Conservation (phyloP, 2,113 vertebrate genomes). For the Poecilia latipinna region DNA sequence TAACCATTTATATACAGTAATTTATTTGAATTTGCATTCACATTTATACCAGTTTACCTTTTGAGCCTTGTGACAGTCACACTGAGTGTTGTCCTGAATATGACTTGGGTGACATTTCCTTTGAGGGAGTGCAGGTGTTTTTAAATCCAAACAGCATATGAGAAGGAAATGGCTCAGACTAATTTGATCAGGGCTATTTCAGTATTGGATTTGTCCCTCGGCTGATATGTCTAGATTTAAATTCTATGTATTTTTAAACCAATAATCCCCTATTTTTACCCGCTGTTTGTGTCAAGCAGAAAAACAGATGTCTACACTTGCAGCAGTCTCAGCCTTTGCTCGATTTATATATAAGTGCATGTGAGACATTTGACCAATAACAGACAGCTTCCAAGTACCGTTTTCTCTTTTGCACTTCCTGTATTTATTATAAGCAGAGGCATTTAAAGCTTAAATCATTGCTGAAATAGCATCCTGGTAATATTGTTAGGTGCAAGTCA, state of each 20-base stretch:
- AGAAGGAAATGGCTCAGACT: slow-evolving; percentile 53
- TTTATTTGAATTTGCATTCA: not conserved
- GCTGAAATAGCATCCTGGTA: slow-evolving; percentile 67
- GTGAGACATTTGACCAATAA: slow-evolving; percentile 48
- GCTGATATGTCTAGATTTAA: slow-evolving; percentile 48
- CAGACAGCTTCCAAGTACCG: slow-evolving; percentile 26
- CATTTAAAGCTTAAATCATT: slow-evolving; percentile 64
- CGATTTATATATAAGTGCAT: slow-evolving; percentile 57
- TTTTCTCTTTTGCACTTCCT: slow-evolving; percentile 60
- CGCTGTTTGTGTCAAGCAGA: slow-evolving; percentile 26
- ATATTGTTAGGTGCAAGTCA: slow-evolving; percentile 70
- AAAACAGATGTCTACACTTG: slow-evolving; percentile 43
- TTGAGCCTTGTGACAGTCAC: not conserved
- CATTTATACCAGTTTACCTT: not conserved
- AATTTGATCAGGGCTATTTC: slow-evolving; percentile 51
- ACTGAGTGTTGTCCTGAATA: not conserved
- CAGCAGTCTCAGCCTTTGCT: not conserved
- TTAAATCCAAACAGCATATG: slow-evolving; percentile 32
- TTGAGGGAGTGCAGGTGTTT: slow-evolving; percentile 41
- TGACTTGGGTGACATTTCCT: not conserved
- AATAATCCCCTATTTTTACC: slow-evolving; percentile 33
- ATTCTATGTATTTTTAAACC: slow-evolving; percentile 51
- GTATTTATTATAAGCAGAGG: slow-evolving; percentile 69
- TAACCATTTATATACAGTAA: not conserved
- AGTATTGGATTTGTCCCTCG: slow-evolving; percentile 52